Percentiles rank a stretch among this genome's conserved stretches.
These are phyloP conservation scores for Echinarachnius parma DNA, from an alignment of 53 echinoderm and acorn worm species.

Conservation along the genomic window DNA sequence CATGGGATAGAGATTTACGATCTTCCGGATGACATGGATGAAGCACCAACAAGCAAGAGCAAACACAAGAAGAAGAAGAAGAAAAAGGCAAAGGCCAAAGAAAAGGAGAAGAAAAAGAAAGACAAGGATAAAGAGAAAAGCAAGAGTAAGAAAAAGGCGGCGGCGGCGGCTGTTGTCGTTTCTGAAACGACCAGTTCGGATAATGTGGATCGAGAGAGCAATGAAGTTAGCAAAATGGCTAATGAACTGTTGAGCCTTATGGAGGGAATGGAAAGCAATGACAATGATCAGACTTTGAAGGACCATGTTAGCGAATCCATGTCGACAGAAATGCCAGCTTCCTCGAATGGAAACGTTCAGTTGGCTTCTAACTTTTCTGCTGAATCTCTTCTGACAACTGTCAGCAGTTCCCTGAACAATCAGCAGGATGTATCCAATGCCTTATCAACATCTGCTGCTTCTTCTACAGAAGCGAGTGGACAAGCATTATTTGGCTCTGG, in stretches of 20 bases:
- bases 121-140: slow-evolving; percentile 49
- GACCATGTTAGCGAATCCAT: not conserved
- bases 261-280: slow-evolving; percentile 8
- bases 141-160: slow-evolving; percentile 27
- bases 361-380: slow-evolving; percentile 57
- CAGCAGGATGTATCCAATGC: slow-evolving; percentile 4
- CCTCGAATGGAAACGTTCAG: slow-evolving; percentile 1
- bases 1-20: slow-evolving; percentile 39
- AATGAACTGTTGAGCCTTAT: slow-evolving; percentile 22
- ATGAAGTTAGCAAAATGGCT: slow-evolving; percentile 17
- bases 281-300: not conserved
- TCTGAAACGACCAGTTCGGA: slow-evolving; percentile 5
- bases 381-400: slow-evolving; percentile 54
- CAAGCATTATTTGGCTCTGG: slow-evolving; percentile 8
- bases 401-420: not conserved
- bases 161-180: too few species aligned
- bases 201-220: slow-evolving; percentile 5
- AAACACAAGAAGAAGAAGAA: slow-evolving; percentile 95
- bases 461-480: slow-evolving; percentile 17
- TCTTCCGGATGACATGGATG: slow-evolving; percentile 41
- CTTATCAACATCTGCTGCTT: slow-evolving; percentile 1
- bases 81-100: slow-evolving; percentile 73
- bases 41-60: slow-evolving; percentile 51
- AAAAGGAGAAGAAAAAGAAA: slow-evolving; percentile 73
- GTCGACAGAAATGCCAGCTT: slow-evolving; percentile 10